Percentiles rank a stretch among this genome's conserved stretches.
Evolutionary conservation across 2,888 invertebrate genomes (phyloP).

Genomic region (Eumacrocentrus americanus): DNA sequence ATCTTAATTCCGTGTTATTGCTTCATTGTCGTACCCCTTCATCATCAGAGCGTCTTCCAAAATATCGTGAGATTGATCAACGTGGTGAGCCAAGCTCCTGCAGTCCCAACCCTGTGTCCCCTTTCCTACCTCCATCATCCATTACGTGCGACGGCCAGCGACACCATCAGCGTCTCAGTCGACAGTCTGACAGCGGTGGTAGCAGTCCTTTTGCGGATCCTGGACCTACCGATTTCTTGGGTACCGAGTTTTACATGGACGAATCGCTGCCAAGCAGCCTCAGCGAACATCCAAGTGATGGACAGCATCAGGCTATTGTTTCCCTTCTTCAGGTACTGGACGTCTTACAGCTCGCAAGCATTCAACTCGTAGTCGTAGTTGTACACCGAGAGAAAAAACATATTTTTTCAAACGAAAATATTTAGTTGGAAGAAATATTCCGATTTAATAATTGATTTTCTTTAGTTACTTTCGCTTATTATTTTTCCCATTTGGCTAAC

Average conservation of each 20-base stretch:
- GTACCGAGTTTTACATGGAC: constrained; percentile 86
- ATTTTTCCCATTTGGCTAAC: too few relatives aligned
- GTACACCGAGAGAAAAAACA: too few relatives aligned
- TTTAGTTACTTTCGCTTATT: too few relatives aligned
- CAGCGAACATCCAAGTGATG: constrained; percentile 70
- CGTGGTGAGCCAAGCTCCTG: constrained; percentile 30
- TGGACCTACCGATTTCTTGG: constrained; percentile 70
- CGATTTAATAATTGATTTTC: neutral
- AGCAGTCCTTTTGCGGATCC: constrained; percentile 60
- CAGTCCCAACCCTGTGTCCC: constrained; percentile 29
- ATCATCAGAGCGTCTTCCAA: constrained; percentile 4
- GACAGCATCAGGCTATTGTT: constrained; percentile 60
- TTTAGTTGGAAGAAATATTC: neutral
- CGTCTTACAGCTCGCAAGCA: constrained; percentile 51
- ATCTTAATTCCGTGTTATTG: constrained; percentile 26
- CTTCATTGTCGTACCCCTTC: constrained; percentile 22
- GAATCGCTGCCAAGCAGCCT: constrained; percentile 87
- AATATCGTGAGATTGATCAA: constrained; percentile 28
- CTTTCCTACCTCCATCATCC: constrained; percentile 41
- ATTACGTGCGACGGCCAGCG: constrained; percentile 56
- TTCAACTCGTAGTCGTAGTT: constrained; percentile 50
- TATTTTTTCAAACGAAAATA: neutral
- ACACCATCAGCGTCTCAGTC: constrained; percentile 42
- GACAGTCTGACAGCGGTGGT: constrained; percentile 57
- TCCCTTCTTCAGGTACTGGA: constrained; percentile 61